These are phyloP conservation scores for Siniperca scherzeri DNA, from an alignment of 2,797 vertebrate species.

Conservation along the genomic window DNA sequence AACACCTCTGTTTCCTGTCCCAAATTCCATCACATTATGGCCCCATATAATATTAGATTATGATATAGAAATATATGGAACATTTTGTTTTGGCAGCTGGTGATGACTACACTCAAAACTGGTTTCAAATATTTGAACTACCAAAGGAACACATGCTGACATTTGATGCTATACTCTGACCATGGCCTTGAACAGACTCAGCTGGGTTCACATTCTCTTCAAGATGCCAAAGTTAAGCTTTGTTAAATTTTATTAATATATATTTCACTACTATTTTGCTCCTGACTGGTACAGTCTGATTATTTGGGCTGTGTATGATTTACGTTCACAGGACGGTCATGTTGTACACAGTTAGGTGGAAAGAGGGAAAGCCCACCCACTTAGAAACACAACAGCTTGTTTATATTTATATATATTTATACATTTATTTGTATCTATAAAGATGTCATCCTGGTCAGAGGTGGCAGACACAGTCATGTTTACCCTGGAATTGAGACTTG, in stretches of 20 bases:
- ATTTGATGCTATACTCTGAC: conserved; percentile 8
- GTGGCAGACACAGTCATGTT: conserved; percentile 10
- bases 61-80: conserved; percentile 23
- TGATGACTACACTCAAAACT: conserved; percentile 21
- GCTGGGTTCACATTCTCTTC: conserved; percentile 19
- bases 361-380: conserved; percentile 39
- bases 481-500: conserved; percentile 16
- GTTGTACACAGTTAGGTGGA: conserved; percentile 13
- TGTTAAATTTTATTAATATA: conserved; percentile 37
- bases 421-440: conserved; percentile 23
- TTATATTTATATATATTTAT: conserved; percentile 24
- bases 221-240: conserved; percentile 21
- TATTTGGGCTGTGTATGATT: conserved; percentile 23
- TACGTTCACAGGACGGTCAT: conserved; percentile 18
- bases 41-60: conserved; percentile 22
- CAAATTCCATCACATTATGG: conserved; percentile 37
- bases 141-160: conserved; percentile 21
- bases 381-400: conserved; percentile 39
- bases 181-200: conserved; percentile 7
- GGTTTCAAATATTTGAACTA: conserved; percentile 43
- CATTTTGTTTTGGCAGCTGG: conserved; percentile 49
- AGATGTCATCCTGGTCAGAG: conserved; percentile 30
- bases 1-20: not conserved
- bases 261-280: conserved; percentile 15
- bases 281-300: conserved; percentile 2